Base-by-base conservation (phyloP, 2,888 invertebrate species). In the Amiota mariae region DNA sequence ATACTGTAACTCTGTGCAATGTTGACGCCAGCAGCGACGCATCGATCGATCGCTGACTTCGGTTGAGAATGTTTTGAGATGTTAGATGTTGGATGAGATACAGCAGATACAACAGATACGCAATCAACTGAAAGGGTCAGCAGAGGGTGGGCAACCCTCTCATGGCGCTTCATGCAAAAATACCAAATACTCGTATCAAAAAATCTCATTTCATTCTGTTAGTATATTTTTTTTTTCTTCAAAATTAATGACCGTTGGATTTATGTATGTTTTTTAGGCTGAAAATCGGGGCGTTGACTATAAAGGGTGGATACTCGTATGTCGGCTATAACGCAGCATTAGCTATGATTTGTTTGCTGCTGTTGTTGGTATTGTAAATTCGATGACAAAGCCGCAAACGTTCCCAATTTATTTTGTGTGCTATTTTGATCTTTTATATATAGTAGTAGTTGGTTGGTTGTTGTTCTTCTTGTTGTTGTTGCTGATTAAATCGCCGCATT, bases 141-240 rank as follows among this genome's bases (percentile, higher is more conserved):
- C 47, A 66, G 49, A 47, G 18, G 48, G 48, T 36, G 36, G 36
- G 36, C 36, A 36, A 36, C 6, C 36, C 36, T 36, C 36, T 36
- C 8, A n/a, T 67, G 54, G 48, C 78, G 80, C 84, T 80, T 59
- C 76, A 36, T 63, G 46, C 63, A 15, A 63, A 63, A 63, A 63
- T 36, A 24, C 63, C 24, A 63, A 63, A 63, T 12, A 63, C 54
- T 54, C 12, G 12, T 54, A 54, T 12, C 54, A n/a, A n/a, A 36
- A 36, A 36, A 36, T 36, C 0, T 36, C 36, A 6, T 59, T 59
- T 15, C 18, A 15, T 57, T 36, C 36, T 36, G 13, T 8, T 63
- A n/a, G 1, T n/a, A 36, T 20, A 36, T 63, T 36, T 13, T 36
- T 63, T 12, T 63, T 20, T 24, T 12, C 36, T 36, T 68, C 20